Conservation (phyloP, 2,797 vertebrate species). For the Pangasius djambal region DNA sequence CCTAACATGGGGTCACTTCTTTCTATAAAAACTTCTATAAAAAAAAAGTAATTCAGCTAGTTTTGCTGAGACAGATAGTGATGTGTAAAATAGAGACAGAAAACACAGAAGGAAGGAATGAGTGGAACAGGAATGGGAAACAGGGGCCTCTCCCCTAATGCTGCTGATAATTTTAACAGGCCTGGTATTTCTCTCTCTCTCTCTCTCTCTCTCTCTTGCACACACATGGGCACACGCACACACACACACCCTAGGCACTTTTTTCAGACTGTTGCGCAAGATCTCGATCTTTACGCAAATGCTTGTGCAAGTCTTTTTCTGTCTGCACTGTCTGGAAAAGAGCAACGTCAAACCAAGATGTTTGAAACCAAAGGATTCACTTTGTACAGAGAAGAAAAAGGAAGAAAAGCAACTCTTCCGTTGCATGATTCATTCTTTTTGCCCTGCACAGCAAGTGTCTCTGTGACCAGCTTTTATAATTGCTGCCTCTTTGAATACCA, state of each 20-base stretch:
- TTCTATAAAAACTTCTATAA: neutral
- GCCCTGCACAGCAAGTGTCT: neutral
- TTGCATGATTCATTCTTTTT: neutral
- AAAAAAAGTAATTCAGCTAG: too few species aligned
- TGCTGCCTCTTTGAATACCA: neutral
- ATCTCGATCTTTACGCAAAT: neutral
- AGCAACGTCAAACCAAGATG: neutral
- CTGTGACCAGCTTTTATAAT: neutral
- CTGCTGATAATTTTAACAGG: constrained; percentile 33
- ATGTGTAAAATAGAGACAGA: neutral
- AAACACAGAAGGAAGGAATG: neutral
- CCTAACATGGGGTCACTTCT: neutral
- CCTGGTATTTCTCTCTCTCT: constrained; percentile 3
- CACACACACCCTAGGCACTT: neutral
- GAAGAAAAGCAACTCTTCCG: neutral
- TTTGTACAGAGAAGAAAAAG: neutral
- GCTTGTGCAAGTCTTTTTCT: neutral
- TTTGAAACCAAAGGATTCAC: neutral
- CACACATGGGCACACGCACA: neutral
- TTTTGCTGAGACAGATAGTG: neutral
- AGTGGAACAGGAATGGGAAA: constrained; percentile 17
- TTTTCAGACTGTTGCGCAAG: neutral
- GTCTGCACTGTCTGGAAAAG: neutral
- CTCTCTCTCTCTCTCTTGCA: neutral
- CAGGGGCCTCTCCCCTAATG: constrained; percentile 15